Base-by-base conservation (phyloP, 2,113 vertebrate genomes). In the Promerops cafer region DNA sequence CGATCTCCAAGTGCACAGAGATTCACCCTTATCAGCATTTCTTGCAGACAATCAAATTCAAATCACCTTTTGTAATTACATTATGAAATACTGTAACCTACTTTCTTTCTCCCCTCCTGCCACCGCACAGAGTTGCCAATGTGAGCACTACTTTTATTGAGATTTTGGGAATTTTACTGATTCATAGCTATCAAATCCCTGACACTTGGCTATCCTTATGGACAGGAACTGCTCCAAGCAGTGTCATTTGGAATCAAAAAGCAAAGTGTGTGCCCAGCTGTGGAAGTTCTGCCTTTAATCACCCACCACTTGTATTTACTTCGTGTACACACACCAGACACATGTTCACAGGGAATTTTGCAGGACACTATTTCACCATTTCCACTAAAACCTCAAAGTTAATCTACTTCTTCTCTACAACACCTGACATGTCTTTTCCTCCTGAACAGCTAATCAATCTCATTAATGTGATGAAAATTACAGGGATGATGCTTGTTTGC, bases 21-120 rank as follows among this genome's bases (percentile, higher is more conserved):
- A 94, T 90, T 81, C 79, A 66, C 56, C 56, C 90, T 94, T 83
- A 92, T 86, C 90, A 94, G 80, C 79, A 81, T 44, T 95, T 88
- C 76, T 52, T 57, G 27, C 54, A 94, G 88, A 94, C 56, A 71
- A 78, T 90, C 79, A 86, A 94, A 94, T 92, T 83, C 60, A 89
- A 93, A 90, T 85, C 94, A 93, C 75, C 85, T 92, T 93, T 96
- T 85, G 39, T 78, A 93, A 96, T 95, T 95, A 90, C 72, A 82
- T 87, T 75, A 68, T 71, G 78, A 90, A 86, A 84, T 22, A 45
- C 15, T 68, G 47, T 91, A 96, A 92, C 71, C 90, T 81, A 93
- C 90, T 94, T 96, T 81, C 59, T 54, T 30, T 28, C 35, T 61
- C 13, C 42, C 23, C 28, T 31, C 52, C 21, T 47, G 26, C 17